Conservation (phyloP, 1,140 invertebrate species). For the Phymorhynchus buccinoides region DNA sequence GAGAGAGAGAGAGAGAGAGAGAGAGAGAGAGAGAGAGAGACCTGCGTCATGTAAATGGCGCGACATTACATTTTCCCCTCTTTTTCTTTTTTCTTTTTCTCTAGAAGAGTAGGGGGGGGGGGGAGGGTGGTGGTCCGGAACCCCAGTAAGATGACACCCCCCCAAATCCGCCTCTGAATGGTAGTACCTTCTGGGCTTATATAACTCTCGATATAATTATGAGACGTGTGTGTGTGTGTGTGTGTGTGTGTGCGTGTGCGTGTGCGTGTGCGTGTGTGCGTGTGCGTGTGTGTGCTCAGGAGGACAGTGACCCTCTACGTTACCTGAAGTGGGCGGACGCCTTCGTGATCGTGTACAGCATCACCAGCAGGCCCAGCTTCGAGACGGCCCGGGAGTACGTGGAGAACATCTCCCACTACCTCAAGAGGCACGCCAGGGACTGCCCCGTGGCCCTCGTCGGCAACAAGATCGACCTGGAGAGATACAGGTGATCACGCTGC, state of each 20-base stretch:
- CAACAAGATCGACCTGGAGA: constrained; percentile 75
- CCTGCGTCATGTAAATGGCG: too few species aligned
- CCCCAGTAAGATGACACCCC: too few species aligned
- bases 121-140: too few species aligned
- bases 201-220: too few species aligned
- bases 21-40: too few species aligned
- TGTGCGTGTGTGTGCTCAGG: constrained; percentile 46
- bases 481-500: constrained; percentile 75
- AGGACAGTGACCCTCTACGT: constrained; percentile 68
- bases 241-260: constrained; percentile 24
- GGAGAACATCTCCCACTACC: constrained; percentile 67
- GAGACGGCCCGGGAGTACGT: constrained; percentile 71
- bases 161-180: too few species aligned
- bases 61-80: too few species aligned
- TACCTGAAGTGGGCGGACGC: constrained; percentile 75
- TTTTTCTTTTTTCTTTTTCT: too few species aligned
- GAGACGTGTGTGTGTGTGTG: constrained; percentile 12
- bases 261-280: constrained; percentile 1
- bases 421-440: constrained; percentile 64
- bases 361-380: constrained; percentile 71
- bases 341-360: constrained; percentile 73
- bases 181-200: too few species aligned
- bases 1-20: not conserved
- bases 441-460: constrained; percentile 72
- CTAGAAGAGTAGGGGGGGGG: too few species aligned